Conservation (phyloP, 2,797 vertebrate species). For the Chromis chromis region DNA sequence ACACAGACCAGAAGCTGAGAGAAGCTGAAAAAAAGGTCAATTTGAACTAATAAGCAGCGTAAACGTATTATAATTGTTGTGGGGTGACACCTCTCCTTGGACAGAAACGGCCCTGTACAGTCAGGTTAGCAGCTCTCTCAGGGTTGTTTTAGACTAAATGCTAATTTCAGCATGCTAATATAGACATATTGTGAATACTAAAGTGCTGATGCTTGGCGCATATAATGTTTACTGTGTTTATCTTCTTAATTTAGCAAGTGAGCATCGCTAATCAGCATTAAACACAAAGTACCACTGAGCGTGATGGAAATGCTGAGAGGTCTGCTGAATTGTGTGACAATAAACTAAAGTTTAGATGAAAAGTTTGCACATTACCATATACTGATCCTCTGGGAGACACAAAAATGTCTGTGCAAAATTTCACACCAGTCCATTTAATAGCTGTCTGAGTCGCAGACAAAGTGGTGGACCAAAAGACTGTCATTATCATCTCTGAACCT, state of each 20-base stretch:
- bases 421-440: not conserved
- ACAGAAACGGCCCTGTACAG: not conserved
- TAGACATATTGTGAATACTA: not conserved
- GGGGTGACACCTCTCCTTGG: not conserved
- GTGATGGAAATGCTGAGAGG: not conserved
- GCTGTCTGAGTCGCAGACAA: not conserved
- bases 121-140: not conserved
- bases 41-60: not conserved
- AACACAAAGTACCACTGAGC: not conserved
- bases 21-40: not conserved
- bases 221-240: not conserved
- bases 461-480: too few relatives aligned
- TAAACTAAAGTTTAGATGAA: not conserved
- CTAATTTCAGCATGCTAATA: not conserved
- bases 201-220: not conserved
- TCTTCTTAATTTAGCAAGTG: not conserved
- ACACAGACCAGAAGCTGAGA: not conserved
- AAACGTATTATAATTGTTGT: not conserved
- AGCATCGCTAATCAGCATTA: not conserved
- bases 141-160: not conserved
- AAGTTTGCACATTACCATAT: not conserved
- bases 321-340: not conserved
- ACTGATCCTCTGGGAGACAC: not conserved
- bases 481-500: too few relatives aligned
- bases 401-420: not conserved